These are phyloP conservation scores for Odobenus rosmarus DNA, from an alignment of 2,113 vertebrate genomes.

Conservation along the genomic window DNA sequence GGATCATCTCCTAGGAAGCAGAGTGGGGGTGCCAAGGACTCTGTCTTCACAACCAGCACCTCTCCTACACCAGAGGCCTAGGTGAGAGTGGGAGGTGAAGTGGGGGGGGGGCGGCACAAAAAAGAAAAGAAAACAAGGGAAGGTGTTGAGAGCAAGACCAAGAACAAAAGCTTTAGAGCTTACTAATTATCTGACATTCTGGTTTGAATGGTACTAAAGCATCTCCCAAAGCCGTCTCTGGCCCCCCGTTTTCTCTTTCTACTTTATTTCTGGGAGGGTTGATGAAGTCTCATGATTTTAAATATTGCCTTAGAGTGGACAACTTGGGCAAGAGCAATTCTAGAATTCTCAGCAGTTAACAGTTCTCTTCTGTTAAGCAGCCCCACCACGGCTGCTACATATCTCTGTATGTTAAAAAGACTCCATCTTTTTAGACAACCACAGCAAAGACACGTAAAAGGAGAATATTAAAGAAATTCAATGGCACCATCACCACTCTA, in stretches of 20 bases:
- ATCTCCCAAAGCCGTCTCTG: background rate
- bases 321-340: background rate
- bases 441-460: background rate
- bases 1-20: conserved; percentile 91
- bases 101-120: background rate
- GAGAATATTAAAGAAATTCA: background rate
- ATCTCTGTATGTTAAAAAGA: background rate
- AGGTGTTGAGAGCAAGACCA: background rate
- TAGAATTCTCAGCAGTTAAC: background rate
- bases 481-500: background rate
- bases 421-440: background rate
- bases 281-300: background rate
- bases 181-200: background rate
- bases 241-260: background rate
- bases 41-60: conserved; percentile 86
- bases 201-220: background rate
- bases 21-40: conserved; percentile 91
- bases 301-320: background rate
- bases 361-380: background rate
- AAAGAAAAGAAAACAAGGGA: background rate
- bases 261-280: background rate
- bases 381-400: background rate
- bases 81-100: background rate
- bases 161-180: background rate
- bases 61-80: conserved; percentile 63